These are phyloP conservation scores for Zosterops lateralis DNA, from an alignment of 2,113 vertebrate genomes.

Conservation along the genomic window DNA sequence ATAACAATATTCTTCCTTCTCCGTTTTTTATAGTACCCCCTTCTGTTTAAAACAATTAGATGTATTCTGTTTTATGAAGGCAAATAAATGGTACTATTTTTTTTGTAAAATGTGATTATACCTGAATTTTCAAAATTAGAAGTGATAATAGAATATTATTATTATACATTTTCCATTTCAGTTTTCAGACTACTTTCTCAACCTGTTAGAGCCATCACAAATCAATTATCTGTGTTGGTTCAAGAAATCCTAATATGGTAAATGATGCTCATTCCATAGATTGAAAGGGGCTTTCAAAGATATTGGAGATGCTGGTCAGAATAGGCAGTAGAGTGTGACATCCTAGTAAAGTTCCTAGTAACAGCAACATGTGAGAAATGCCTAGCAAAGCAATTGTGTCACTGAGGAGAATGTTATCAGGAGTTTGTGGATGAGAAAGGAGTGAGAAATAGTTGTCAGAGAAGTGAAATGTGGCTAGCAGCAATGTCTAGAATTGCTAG, in stretches of 20 bases:
- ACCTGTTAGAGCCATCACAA: neutral
- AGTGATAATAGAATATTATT: neutral
- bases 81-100: neutral
- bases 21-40: neutral
- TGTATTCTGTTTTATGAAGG: neutral
- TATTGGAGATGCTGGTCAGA: neutral
- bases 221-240: neutral
- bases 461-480: neutral
- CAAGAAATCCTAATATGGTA: neutral
- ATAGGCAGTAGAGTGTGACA: neutral
- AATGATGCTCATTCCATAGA: neutral
- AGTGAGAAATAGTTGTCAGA: neutral
- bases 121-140: neutral
- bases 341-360: neutral
- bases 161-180: neutral
- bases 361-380: neutral
- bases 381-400: neutral
- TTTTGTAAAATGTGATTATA: neutral
- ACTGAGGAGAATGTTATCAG: neutral
- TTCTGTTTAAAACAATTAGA: neutral
- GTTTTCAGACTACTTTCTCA: neutral
- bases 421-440: neutral
- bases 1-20: neutral
- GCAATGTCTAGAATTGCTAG: neutral
- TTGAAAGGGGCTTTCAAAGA: accelerated